Conservation (phyloP, 2,888 invertebrate species). For the Synanthedon andrenaeformis region DNA sequence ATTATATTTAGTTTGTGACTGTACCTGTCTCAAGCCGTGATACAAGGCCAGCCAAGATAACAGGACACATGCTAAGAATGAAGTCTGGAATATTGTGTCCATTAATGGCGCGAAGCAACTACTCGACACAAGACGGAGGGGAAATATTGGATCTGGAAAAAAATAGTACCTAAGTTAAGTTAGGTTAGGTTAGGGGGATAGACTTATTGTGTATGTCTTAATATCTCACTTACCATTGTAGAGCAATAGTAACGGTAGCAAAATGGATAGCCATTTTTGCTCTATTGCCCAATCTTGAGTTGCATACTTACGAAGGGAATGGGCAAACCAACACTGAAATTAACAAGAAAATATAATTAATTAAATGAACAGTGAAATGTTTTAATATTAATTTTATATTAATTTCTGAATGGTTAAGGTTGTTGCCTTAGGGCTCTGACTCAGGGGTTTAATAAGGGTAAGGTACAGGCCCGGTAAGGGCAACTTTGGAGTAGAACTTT, state of each 20-base stretch:
- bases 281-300: conserved; percentile 97
- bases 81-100: conserved; percentile 90
- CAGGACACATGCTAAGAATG: conserved; percentile 87
- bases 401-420: no score
- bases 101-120: conserved; percentile 93
- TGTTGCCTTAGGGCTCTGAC: no score
- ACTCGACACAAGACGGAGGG: conserved; percentile 87
- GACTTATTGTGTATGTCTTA: no score
- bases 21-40: conserved; percentile 92
- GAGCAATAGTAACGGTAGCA: conserved; percentile 87
- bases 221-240: conserved; percentile 83
- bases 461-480: no score
- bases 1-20: no score
- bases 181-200: background rate
- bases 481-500: no score
- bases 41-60: conserved; percentile 96
- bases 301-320: conserved; percentile 87
- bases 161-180: background rate
- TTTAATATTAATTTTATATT: no score
- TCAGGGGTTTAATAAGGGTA: no score
- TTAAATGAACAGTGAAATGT: no score
- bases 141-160: conserved; percentile 90
- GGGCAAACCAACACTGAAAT: conserved; percentile 92
- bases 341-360: conserved; percentile 7
- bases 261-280: conserved; percentile 93